Evolutionary conservation across 2,797 vertebrate species (phyloP).

Genomic region (Rhinichthys osculus): DNA sequence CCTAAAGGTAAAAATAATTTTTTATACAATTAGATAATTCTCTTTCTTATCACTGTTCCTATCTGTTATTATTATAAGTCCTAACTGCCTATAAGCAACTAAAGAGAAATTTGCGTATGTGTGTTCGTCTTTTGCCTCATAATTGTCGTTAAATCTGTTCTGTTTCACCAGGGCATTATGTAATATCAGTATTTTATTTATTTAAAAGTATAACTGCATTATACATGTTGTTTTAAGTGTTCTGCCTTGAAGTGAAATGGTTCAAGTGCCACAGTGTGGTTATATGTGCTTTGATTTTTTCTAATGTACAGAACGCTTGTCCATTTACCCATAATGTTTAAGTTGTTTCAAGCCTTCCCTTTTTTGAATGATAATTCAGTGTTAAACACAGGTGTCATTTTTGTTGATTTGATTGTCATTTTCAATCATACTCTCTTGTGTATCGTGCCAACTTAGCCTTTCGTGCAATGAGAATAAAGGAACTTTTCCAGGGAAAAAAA

Average conservation of each 20-base stretch:
- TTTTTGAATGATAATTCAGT: neutral
- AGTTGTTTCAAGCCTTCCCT: neutral
- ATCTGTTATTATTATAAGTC: neutral
- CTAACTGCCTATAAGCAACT: neutral
- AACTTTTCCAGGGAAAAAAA: neutral
- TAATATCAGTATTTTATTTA: slow-evolving; percentile 59
- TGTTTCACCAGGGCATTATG: slow-evolving; percentile 38
- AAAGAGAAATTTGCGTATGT: slow-evolving; percentile 14
- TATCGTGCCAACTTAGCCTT: slow-evolving; percentile 17
- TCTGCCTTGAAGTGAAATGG: slow-evolving; percentile 20
- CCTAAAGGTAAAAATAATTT: neutral
- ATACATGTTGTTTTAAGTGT: slow-evolving; percentile 13
- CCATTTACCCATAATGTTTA: neutral
- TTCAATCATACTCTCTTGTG: slow-evolving; percentile 6
- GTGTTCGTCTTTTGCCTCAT: slow-evolving; percentile 5
- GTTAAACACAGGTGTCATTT: slow-evolving; percentile 18
- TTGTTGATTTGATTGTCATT: slow-evolving; percentile 14
- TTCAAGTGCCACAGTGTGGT: slow-evolving; percentile 26
- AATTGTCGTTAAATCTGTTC: slow-evolving; percentile 17
- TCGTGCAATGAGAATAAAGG: slow-evolving; percentile 40
- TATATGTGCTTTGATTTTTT: slow-evolving; percentile 10
- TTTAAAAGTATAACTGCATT: slow-evolving; percentile 31
- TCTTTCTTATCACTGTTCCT: neutral
- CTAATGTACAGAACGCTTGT: slow-evolving; percentile 6
- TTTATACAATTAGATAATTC: neutral